Evolutionary conservation across 2,888 invertebrate species (phyloP), one percentile per base, ranked within the genome.

Genomic region (Drosophila mayaguana): DNA sequence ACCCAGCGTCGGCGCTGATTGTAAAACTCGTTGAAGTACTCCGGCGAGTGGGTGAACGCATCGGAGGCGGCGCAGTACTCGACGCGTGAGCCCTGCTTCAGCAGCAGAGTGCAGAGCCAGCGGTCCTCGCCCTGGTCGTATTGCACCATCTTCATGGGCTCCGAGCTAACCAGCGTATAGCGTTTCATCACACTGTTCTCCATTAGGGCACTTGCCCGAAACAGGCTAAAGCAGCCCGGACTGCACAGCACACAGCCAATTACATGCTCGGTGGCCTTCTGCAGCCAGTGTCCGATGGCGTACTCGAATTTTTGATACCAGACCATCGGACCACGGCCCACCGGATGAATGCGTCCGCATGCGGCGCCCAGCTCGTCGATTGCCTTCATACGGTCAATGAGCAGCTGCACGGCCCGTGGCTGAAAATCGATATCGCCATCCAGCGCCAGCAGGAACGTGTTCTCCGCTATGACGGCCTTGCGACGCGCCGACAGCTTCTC

Each of bases 121-220:
- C 98, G 95, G 93, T 99, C 98, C 92, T 99, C 98, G n/a, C 98
- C 97, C 94, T 98, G 97, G 95, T 98, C 98, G 90, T 97, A 98
- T 91, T 98, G 98, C 22, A 98, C 97, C 88, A 96, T 97, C 93
- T 98, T 97, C 74, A 95, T 94, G 0, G 98, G 96, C 89, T 97
- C 96, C 66, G 94, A 94, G 0, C 96, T 95, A 75, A 95, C 95
- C 0, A 96, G 95, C 0, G 98, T 97, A 91, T 98, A 98, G 89
- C 96, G 97, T 85, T 95, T 95, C 96, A 98, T 96, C 1, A 98
- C 97, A 89, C 97, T 97, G 91, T 97, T 96, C 83, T 97, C 97
- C 97, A 98, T 98, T 28, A 98, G 94, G 4, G 97, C 97, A 77
- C 96, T 96, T 7, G 96, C 98, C 75, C 97, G 94, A 92, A 97